Percentiles rank a stretch among this genome's conserved stretches.
Conservation (phyloP, 92 coral and sea anemone species). For the Isaurus tuberculatus region DNA sequence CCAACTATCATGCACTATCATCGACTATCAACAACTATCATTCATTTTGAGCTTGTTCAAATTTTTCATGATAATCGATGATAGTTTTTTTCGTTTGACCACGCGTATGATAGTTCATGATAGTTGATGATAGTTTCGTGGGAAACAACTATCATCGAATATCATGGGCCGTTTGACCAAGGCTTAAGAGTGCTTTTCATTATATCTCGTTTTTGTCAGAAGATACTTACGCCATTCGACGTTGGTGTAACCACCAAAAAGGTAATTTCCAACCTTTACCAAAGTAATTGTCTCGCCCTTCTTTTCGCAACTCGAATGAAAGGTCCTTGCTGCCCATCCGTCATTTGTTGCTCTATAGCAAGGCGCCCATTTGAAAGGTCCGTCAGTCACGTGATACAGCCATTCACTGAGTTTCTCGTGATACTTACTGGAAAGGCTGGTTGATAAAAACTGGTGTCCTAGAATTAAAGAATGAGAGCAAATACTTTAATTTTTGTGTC, state of each 20-base stretch:
- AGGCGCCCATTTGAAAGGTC: not conserved
- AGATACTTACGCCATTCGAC: constrained; percentile 26
- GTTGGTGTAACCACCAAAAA: constrained; percentile 46
- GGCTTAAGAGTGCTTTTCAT: too few relatives aligned
- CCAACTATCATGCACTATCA: too few relatives aligned
- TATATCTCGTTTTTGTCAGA: too few relatives aligned
- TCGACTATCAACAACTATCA: too few relatives aligned
- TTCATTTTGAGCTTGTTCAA: too few relatives aligned
- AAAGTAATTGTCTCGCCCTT: constrained; percentile 35
- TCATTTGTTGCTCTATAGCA: not conserved
- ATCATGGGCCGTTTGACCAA: too few relatives aligned
- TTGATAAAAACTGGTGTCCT: constrained; percentile 3
- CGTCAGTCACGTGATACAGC: not conserved
- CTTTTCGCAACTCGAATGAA: constrained; percentile 28
- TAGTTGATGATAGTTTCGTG: too few relatives aligned
- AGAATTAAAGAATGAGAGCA: not conserved
- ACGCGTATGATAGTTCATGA: too few relatives aligned
- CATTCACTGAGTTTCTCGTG: constrained; percentile 12
- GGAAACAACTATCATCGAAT: too few relatives aligned
- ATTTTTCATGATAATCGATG: too few relatives aligned
- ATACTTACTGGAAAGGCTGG: not conserved
- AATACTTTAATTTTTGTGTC: not conserved
- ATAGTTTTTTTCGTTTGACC: too few relatives aligned
- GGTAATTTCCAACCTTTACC: constrained; percentile 14
- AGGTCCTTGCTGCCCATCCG: constrained; percentile 36